Conservation (phyloP, 2,888 invertebrate species). For the Amphipoea lucens region DNA sequence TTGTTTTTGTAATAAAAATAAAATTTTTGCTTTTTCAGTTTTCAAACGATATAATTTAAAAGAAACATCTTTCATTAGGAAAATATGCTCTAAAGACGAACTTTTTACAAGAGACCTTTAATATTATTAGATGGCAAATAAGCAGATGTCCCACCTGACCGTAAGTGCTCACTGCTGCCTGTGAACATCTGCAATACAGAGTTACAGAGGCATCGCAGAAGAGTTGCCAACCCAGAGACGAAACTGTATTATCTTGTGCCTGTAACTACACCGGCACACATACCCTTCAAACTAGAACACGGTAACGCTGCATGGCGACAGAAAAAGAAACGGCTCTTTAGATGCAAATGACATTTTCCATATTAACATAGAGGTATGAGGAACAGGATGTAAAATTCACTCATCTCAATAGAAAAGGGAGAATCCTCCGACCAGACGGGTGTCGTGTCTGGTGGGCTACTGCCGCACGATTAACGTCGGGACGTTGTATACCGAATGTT, state of each 20-base stretch:
- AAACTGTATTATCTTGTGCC: neutral
- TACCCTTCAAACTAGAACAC: too few relatives aligned
- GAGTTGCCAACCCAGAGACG: neutral
- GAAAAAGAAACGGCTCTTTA: neutral
- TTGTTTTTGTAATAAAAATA: slow-evolving; percentile 42
- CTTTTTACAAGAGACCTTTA: neutral
- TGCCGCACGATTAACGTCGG: too few relatives aligned
- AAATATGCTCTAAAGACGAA: slow-evolving; percentile 30
- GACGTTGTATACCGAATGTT: too few relatives aligned
- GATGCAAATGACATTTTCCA: too few relatives aligned
- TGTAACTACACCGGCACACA: neutral
- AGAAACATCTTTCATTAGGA: neutral
- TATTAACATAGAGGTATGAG: too few relatives aligned
- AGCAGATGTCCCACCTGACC: neutral
- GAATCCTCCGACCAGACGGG: too few relatives aligned
- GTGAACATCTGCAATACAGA: neutral
- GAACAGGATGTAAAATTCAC: too few relatives aligned
- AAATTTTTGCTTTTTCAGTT: slow-evolving; percentile 14
- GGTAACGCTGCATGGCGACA: neutral
- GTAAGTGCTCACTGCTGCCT: too few relatives aligned
- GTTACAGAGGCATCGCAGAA: too few relatives aligned
- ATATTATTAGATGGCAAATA: neutral
- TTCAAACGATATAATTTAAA: slow-evolving; percentile 25
- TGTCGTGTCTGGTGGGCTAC: too few relatives aligned
- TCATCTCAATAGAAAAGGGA: too few relatives aligned